These are phyloP conservation scores for Sternotherus odoratus DNA, from an alignment of 2,797 vertebrate species.

Conservation along the genomic window DNA sequence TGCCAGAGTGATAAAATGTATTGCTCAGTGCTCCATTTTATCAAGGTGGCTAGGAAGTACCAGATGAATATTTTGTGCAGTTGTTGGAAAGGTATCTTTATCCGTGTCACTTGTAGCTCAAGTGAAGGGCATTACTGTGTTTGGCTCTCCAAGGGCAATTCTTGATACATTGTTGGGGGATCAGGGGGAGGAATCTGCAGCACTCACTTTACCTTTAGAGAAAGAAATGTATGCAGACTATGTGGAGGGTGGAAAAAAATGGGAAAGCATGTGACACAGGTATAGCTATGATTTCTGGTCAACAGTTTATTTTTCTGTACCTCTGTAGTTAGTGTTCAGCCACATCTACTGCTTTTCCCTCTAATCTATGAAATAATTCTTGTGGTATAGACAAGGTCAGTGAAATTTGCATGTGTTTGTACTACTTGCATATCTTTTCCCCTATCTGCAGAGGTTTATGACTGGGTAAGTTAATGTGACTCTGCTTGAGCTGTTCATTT, in stretches of 20 bases:
- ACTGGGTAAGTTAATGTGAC: background rate
- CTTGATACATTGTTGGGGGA: no score
- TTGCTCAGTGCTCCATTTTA: background rate
- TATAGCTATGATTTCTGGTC: background rate
- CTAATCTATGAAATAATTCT: background rate
- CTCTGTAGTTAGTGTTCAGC: background rate
- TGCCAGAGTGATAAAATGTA: background rate
- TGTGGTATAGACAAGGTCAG: background rate
- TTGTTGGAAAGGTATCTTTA: background rate
- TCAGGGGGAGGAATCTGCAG: background rate
- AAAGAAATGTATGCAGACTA: background rate
- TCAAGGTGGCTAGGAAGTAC: background rate
- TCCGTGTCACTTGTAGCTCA: background rate
- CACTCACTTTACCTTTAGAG: background rate
- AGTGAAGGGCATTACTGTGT: background rate
- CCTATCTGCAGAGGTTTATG: background rate
- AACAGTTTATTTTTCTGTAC: background rate
- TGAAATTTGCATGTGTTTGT: background rate
- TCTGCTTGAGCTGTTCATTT: background rate
- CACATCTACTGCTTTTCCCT: background rate
- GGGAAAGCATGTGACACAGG: background rate
- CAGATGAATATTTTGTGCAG: conserved; percentile 21
- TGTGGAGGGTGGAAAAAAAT: background rate
- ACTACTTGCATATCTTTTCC: background rate
- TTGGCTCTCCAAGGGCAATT: background rate